Conservation (phyloP, 2,797 vertebrate genomes). For the Cygnus olor region DNA sequence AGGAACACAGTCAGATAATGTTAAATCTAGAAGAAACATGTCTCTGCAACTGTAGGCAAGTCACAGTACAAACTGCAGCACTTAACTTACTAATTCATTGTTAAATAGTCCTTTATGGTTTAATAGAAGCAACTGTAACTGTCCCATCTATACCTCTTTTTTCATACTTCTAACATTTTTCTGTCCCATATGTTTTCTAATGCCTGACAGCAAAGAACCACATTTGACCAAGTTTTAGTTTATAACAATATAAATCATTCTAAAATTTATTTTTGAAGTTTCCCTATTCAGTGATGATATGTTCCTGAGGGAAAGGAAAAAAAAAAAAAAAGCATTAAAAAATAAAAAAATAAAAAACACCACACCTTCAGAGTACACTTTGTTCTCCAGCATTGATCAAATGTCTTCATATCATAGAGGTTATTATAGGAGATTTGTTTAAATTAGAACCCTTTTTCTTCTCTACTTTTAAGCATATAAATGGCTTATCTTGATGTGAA, state of each 20-base stretch:
- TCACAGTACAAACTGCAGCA: neutral
- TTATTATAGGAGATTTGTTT: slow-evolving; percentile 22
- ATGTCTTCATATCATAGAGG: neutral
- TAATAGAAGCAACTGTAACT: neutral
- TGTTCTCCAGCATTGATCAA: slow-evolving; percentile 27
- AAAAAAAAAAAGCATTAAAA: neutral
- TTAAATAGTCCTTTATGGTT: neutral
- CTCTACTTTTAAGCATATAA: slow-evolving; percentile 21
- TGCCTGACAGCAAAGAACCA: neutral
- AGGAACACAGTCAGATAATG: neutral
- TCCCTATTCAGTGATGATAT: neutral
- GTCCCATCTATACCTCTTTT: neutral
- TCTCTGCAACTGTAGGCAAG: neutral
- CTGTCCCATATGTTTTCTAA: neutral
- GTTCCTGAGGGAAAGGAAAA: neutral
- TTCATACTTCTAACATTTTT: neutral
- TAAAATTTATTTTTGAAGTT: neutral
- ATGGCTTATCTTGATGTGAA: slow-evolving; percentile 25
- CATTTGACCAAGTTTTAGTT: neutral
- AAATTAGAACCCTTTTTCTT: neutral
- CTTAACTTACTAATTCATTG: neutral
- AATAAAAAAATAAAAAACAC: too few species aligned
- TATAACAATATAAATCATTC: neutral
- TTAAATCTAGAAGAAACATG: neutral
- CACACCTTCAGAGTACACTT: neutral